Conservation (phyloP, 2,797 vertebrate species). For the Ctenopoma kingsleyae region DNA sequence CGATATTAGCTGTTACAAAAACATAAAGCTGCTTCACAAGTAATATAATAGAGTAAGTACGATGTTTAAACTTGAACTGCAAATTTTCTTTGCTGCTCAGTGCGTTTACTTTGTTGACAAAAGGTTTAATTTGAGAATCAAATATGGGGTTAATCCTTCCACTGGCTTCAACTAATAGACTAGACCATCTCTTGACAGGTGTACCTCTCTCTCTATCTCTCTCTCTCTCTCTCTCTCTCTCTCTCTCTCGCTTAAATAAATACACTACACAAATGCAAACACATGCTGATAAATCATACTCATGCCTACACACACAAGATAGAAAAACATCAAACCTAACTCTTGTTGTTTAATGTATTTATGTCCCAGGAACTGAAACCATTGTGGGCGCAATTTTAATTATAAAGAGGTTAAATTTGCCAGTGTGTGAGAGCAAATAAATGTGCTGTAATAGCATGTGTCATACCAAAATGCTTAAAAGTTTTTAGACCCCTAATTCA, state of each 20-base stretch:
- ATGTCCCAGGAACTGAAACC: constrained; percentile 46
- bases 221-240: neutral
- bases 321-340: neutral
- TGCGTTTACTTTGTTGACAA: constrained; percentile 19
- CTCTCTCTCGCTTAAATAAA: neutral
- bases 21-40: too few species aligned
- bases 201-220: neutral
- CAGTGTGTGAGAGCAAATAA: neutral
- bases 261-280: neutral
- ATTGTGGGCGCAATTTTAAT: neutral
- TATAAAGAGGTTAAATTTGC: neutral
- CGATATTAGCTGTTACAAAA: neutral
- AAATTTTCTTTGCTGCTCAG: neutral
- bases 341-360: constrained; percentile 10
- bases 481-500: neutral
- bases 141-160: constrained; percentile 24
- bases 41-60: neutral
- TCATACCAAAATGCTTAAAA: neutral
- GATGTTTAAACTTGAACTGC: constrained; percentile 20
- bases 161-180: constrained; percentile 30
- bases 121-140: constrained; percentile 42
- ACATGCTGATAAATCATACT: neutral
- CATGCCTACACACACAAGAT: neutral
- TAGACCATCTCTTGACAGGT: constrained; percentile 13
- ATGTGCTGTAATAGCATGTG: too few species aligned